Percentiles rank a stretch among this genome's conserved stretches.
Conservation (phyloP, 2,113 vertebrate genomes). For the Apodemus speciosus region DNA sequence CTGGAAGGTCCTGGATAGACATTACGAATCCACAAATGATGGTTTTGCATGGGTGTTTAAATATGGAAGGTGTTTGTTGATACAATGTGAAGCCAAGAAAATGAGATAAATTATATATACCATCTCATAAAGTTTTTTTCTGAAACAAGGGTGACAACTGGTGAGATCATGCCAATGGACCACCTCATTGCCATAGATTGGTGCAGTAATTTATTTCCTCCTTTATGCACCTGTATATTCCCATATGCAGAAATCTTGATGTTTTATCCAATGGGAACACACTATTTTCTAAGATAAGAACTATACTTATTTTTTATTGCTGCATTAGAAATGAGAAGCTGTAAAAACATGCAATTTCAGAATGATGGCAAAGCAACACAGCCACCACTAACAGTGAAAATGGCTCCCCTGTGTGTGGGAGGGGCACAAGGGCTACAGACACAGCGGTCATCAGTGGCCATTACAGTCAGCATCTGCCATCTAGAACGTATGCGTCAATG, state of each 20-base stretch:
- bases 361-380: neutral
- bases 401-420: no score
- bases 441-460: neutral
- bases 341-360: neutral
- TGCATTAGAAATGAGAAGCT: neutral
- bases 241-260: neutral
- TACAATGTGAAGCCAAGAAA: neutral
- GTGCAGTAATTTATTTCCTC: neutral
- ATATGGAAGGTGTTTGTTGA: neutral
- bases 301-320: neutral
- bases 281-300: constrained; percentile 2
- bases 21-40: fast-evolving
- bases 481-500: neutral
- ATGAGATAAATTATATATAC: neutral
- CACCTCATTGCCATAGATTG: neutral
- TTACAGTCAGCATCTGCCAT: neutral
- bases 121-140: neutral
- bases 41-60: neutral
- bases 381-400: neutral
- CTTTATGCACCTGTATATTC: neutral
- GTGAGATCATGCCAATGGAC: no score
- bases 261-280: neutral
- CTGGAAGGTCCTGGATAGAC: neutral
- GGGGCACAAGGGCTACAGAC: neutral
- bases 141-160: neutral